phyloP scores from a whole-genome alignment of 2,797 vertebrate species.

The Etheostoma nigrum region DNA sequence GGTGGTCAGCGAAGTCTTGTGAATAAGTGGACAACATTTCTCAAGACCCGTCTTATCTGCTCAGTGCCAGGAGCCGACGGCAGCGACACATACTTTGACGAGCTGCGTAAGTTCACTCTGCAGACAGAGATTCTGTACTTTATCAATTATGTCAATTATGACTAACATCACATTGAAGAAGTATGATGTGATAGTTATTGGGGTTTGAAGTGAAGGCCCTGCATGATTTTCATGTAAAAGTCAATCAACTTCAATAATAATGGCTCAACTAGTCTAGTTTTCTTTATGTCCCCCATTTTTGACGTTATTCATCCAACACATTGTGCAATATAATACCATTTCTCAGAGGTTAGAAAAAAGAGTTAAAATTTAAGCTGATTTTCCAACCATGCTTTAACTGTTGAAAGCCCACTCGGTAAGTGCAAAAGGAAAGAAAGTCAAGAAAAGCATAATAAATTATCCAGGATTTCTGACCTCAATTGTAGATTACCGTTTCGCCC shows the following conservation, averaged over 20 bases:
- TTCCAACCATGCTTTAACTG: slow-evolving; percentile 15
- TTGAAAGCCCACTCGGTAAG: slow-evolving; percentile 32
- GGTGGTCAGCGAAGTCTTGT: slow-evolving; percentile 96
- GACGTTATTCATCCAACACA: neutral
- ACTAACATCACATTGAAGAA: neutral
- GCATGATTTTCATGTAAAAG: neutral
- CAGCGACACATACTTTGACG: slow-evolving; percentile 93
- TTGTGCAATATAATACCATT: neutral
- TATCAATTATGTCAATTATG: neutral
- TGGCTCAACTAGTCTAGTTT: neutral
- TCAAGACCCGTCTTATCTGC: slow-evolving; percentile 95
- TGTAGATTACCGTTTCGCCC: slow-evolving; percentile 45
- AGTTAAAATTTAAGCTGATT: slow-evolving; percentile 17
- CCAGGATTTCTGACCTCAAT: slow-evolving; percentile 49
- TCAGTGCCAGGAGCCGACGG: slow-evolving; percentile 91
- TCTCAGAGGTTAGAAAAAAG: slow-evolving; percentile 14
- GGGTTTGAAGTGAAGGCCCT: neutral
- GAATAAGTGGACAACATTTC: slow-evolving; percentile 98
- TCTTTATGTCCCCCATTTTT: neutral
- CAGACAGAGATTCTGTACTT: neutral
- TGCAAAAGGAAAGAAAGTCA: slow-evolving; percentile 25
- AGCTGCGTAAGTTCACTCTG: slow-evolving; percentile 90
- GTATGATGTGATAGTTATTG: neutral
- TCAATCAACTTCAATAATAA: neutral
- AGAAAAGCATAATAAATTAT: slow-evolving; percentile 40